Evolutionary conservation across 2,113 vertebrate species (phyloP), one percentile per base, ranked within the genome.

Genomic region (Chaenogobius annularis): DNA sequence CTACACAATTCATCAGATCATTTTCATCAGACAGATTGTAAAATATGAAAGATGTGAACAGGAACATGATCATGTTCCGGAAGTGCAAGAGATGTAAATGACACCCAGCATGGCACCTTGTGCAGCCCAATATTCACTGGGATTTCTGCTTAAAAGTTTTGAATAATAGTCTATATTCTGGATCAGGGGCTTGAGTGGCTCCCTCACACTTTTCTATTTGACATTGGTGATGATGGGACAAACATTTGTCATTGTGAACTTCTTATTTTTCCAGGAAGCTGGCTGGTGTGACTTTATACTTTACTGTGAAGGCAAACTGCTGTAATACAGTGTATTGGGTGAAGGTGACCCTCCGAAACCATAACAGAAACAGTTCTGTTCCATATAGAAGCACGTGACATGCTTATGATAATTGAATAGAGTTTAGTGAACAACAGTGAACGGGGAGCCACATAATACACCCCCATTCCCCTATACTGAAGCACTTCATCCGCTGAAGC

Each of bases 11-110:
- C 26, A 31, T 31, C 26, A 31, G 26, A 31, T 31, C 1, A 31
- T 2, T 31, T 55, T 55, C n/a, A 22, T 55, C 82, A 84, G 87
- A 83, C 62, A 89, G 78, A 78, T 2, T 19, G 0, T 37, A 19
- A 69, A 3, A 81, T 83, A 70, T 85, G 87, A 84, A 83, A 83
- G 61, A 56, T 19, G 71, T 66, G 37, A 68, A 50, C 62, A 31
- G 2, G 26, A 31, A 31, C 26, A 31, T 31, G 26, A 31, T 31
- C 26, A 44, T 59, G 66, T 48, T 66, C 61, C 70, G 79, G 77
- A 65, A 35, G 17, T 37, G 59, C 58, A 35, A 7, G 58, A 22
- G 20, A 20, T 20, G 20, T 20, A 22, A 55, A 50, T 19, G 47
- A 50, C 47, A 17, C 47, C 47, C 15, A 19, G 47, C 17, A 14